phyloP scores from a whole-genome alignment of 1,140 invertebrate genomes.

The Elymnias hypermnestra region DNA sequence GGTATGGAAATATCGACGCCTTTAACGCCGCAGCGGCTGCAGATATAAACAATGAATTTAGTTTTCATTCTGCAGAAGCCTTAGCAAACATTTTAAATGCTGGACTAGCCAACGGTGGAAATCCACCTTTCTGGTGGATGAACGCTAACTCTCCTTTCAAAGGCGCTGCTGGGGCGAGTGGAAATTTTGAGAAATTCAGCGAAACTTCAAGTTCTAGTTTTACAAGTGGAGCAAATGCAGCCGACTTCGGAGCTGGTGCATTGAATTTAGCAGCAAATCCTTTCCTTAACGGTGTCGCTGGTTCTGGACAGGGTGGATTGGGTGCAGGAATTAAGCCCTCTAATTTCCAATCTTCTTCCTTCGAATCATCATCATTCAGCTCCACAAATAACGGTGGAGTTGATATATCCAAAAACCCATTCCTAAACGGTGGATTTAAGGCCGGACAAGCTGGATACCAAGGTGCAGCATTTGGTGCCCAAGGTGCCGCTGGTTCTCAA shows the following conservation, averaged over 20 bases:
- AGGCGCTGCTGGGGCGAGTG: slow-evolving; percentile 22
- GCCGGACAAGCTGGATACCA: slow-evolving; percentile 18
- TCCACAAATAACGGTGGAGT: slow-evolving; percentile 30
- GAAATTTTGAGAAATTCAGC: slow-evolving; percentile 50
- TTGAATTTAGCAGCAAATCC: slow-evolving; percentile 53
- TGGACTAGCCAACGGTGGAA: slow-evolving; percentile 5
- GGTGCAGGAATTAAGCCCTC: too few relatives aligned
- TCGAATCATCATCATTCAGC: slow-evolving; percentile 35
- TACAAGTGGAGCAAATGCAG: slow-evolving; percentile 11
- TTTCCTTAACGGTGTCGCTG: slow-evolving; percentile 64
- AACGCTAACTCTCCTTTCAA: slow-evolving; percentile 74
- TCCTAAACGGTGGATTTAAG: slow-evolving; percentile 32
- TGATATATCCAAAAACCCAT: slow-evolving; percentile 42
- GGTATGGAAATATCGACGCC: slow-evolving; percentile 57
- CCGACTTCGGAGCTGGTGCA: slow-evolving; percentile 14
- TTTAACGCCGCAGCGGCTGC: slow-evolving; percentile 50
- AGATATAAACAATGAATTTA: slow-evolving; percentile 54
- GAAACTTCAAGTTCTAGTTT: slow-evolving; percentile 40
- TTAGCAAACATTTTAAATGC: slow-evolving; percentile 7
- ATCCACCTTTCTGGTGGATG: slow-evolving; percentile 76
- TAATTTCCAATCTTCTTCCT: slow-evolving; percentile 20
- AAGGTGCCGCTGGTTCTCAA: slow-evolving; percentile 17
- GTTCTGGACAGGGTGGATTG: too few relatives aligned
- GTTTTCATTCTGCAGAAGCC: slow-evolving; percentile 42
- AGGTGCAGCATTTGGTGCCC: slow-evolving; percentile 8